Percentiles rank a stretch among this genome's conserved stretches.
These are phyloP conservation scores for Turritopsis dohrnii DNA, from an alignment of 30 jellyfish, hydroid and myxozoan species.

Conservation along the genomic window DNA sequence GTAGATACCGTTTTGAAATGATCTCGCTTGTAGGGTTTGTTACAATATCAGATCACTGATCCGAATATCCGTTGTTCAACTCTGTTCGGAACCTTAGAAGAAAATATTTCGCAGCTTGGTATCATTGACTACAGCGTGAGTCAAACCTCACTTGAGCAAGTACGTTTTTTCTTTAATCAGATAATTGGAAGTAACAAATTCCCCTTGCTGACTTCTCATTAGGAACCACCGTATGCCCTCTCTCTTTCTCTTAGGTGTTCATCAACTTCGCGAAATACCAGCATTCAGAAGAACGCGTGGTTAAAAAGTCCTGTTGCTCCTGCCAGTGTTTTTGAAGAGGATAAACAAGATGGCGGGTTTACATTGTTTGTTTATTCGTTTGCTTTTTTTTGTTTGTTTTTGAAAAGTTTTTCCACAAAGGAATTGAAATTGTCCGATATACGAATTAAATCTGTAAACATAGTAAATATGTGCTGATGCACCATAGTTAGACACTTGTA, in stretches of 20 bases:
- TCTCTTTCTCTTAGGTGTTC: neutral
- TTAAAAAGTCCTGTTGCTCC: neutral
- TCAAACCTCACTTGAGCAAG: constrained; percentile 96
- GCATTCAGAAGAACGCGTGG: constrained; percentile 9
- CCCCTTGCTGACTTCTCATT: no score
- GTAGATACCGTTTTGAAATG: no score
- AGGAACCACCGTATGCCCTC: neutral
- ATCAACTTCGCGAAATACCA: constrained; percentile 15
- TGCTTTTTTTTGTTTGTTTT: neutral
- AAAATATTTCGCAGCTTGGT: constrained; percentile 48
- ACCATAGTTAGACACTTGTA: no score
- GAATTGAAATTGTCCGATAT: neutral
- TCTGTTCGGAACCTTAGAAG: constrained; percentile 81
- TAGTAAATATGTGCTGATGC: neutral
- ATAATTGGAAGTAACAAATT: no score
- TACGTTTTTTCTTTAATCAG: neutral
- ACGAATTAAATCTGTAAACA: neutral
- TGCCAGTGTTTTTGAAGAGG: neutral
- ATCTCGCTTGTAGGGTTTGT: constrained; percentile 54
- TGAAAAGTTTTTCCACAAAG: neutral
- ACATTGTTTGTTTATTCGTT: neutral
- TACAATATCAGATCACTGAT: constrained; percentile 65
- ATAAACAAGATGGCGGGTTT: no score
- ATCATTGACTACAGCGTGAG: constrained; percentile 90
- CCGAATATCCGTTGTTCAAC: constrained; percentile 72